A percentile compares a stretch with the other conserved stretches of the same genome.
Conservation (phyloP, 2,888 invertebrate species). For the Epinotia nisella region DNA sequence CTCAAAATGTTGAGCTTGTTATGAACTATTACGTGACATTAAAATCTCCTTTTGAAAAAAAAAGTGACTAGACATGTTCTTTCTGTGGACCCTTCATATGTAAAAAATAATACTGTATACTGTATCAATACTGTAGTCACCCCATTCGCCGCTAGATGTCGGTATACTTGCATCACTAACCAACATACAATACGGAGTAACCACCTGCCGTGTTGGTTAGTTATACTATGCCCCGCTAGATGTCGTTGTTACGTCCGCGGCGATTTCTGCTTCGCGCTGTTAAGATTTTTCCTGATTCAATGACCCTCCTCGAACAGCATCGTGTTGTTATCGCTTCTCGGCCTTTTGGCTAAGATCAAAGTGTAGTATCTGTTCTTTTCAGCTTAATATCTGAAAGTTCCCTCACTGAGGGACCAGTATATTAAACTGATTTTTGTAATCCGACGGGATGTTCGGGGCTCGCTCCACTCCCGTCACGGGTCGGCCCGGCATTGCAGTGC, state of each 20-base stretch:
- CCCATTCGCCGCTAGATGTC: background rate
- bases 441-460: conserved; percentile 41
- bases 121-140: background rate
- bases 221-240: background rate
- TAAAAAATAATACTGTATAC: too few relatives aligned
- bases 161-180: too few relatives aligned
- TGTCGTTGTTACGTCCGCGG: conserved; percentile 3
- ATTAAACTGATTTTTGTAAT: conserved; percentile 45
- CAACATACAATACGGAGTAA: too few relatives aligned
- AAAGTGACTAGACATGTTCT: too few relatives aligned
- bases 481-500: conserved; percentile 46
- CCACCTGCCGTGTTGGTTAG: too few relatives aligned
- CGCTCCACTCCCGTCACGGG: conserved; percentile 45
- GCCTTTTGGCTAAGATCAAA: conserved; percentile 29
- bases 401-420: conserved; percentile 46
- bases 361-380: conserved; percentile 46
- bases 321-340: conserved; percentile 30
- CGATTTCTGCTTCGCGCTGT: background rate
- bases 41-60: too few relatives aligned
- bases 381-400: conserved; percentile 46
- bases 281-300: conserved; percentile 14
- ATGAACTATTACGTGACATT: too few relatives aligned
- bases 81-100: too few relatives aligned
- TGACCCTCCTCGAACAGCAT: background rate
- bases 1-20: too few relatives aligned